Evolutionary conservation across 1,140 invertebrate genomes (phyloP).

Genomic region (Adoxophyes honmai): DNA sequence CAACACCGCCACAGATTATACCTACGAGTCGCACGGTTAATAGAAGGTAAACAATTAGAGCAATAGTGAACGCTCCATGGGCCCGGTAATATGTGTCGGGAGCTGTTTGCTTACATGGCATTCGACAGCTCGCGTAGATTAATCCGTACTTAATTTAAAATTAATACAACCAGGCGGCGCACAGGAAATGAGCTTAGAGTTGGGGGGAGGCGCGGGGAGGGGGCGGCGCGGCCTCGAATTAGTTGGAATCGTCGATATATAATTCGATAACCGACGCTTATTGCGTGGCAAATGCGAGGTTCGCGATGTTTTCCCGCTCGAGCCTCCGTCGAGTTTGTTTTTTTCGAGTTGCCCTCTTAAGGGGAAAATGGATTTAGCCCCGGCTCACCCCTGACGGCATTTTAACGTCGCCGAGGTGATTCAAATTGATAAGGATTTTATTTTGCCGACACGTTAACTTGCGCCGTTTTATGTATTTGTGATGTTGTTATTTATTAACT

Average conservation of each 20-base stretch:
- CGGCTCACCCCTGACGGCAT: neutral
- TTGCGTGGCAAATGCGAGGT: slow-evolving; percentile 17
- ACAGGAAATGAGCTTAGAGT: slow-evolving; percentile 78
- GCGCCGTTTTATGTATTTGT: neutral
- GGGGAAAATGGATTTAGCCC: slow-evolving; percentile 4
- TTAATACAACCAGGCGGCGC: slow-evolving; percentile 80
- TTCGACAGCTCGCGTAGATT: slow-evolving; percentile 42
- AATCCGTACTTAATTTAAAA: slow-evolving; percentile 80
- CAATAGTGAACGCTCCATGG: neutral
- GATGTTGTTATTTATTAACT: neutral
- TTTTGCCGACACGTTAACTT: neutral
- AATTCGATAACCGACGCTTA: slow-evolving; percentile 40
- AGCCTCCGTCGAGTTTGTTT: slow-evolving; percentile 4
- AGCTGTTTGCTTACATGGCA: slow-evolving; percentile 21
- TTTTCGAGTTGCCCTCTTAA: slow-evolving; percentile 9
- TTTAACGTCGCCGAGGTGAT: slow-evolving; percentile 1
- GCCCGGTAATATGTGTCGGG: neutral
- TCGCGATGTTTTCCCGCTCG: neutral
- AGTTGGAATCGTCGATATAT: slow-evolving; percentile 55
- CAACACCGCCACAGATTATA: no score
- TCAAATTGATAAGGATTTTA: neutral
- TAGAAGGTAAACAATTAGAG: no score
- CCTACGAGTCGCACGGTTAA: no score
- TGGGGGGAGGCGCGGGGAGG: slow-evolving; percentile 37
- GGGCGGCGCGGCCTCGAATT: slow-evolving; percentile 45